Evolutionary conservation across 2,888 invertebrate genomes (phyloP), one percentile per base, ranked within the genome.

Genomic region (Oscheius sp.): DNA sequence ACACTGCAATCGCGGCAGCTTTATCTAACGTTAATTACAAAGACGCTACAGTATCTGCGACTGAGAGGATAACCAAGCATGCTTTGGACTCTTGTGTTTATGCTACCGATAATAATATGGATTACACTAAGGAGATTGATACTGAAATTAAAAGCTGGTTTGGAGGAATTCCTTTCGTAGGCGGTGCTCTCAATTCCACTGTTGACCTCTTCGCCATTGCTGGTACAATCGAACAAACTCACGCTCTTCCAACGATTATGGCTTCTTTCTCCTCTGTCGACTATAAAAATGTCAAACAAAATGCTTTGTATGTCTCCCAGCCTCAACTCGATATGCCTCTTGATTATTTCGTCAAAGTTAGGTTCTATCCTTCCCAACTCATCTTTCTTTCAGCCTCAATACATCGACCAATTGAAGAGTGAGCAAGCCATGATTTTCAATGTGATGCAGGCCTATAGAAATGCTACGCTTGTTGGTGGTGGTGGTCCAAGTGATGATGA

Each of bases 331-430:
- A 52, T 25, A 55, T 78, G 29, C 76, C 84, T 8, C 71, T 72
- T 20, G 83, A 84, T 46, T 83, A 77, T 72, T 84, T 79, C 52
- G 73, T 80, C 20, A n/a, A n/a, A n/a, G n/a, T n/a, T n/a, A n/a
- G n/a, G n/a, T n/a, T n/a, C n/a, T n/a, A n/a, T n/a, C n/a, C n/a
- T n/a, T n/a, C n/a, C n/a, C n/a, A n/a, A n/a, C n/a, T n/a, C n/a
- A n/a, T n/a, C n/a, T n/a, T n/a, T n/a, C n/a, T n/a, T n/a, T n/a
- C 73, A 76, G 57, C 80, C 80, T 27, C 75, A 79, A 61, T 83
- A 71, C 70, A 71, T 78, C n/a, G 61, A 65, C 33, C 61, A 79
- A 17, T 58, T 82, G 25, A 74, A 76, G 27, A 39, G 42, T 1
- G 73, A 82, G 53, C 74, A 75, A 15, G 34, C 31, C n/a, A n/a